Conservation (phyloP, 1,140 invertebrate genomes). For the Colletes gigas region DNA sequence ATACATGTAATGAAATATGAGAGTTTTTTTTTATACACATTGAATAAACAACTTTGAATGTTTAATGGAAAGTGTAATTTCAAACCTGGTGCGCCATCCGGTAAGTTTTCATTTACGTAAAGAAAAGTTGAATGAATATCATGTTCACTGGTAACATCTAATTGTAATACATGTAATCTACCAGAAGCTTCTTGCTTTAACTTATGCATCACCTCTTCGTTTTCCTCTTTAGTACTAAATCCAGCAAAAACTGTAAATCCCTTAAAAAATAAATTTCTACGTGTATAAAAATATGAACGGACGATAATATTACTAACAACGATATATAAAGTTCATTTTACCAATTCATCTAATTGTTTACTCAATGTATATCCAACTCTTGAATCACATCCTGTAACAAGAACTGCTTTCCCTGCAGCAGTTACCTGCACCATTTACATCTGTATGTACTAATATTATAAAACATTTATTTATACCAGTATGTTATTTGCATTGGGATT, state of each 20-base stretch:
- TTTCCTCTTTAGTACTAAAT: constrained; percentile 85
- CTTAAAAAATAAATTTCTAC: constrained; percentile 67
- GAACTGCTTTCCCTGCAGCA: constrained; percentile 88
- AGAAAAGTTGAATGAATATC: constrained; percentile 88
- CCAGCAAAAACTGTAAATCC: constrained; percentile 92
- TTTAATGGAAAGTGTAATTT: constrained; percentile 5
- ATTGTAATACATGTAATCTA: constrained; percentile 86
- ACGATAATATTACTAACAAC: not conserved
- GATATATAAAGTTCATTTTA: constrained; percentile 56
- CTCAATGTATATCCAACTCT: constrained; percentile 89
- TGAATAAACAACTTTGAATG: constrained; percentile 13
- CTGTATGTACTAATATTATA: constrained; percentile 10
- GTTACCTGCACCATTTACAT: constrained; percentile 83
- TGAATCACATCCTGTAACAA: constrained; percentile 93
- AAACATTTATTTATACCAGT: not conserved
- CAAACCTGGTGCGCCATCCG: constrained; percentile 86
- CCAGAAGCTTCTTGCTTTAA: constrained; percentile 89
- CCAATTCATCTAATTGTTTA: constrained; percentile 88
- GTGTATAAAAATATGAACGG: constrained; percentile 19
- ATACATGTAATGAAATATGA: constrained; percentile 23
- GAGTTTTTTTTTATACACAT: constrained; percentile 12
- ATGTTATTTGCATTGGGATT: constrained; percentile 22
- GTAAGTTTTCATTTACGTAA: constrained; percentile 88
- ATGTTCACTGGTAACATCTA: constrained; percentile 88
- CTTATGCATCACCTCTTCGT: constrained; percentile 85